These are phyloP conservation scores for Archaeoteleia sp. DNA, from an alignment of 2,888 invertebrate species.

Conservation along the genomic window DNA sequence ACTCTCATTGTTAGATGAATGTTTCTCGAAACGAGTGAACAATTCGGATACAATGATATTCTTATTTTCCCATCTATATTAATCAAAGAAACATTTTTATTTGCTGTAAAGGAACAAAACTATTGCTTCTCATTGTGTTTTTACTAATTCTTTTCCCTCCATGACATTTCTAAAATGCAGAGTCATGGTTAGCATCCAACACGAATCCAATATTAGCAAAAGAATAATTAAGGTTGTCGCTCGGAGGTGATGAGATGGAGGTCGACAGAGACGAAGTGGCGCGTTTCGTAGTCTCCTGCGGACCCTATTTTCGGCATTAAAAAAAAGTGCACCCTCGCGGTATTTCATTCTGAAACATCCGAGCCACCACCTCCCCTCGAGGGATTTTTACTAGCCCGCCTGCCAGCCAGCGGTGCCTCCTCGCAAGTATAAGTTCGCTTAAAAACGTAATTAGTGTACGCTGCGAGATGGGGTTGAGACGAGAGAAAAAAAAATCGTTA, in stretches of 20 bases:
- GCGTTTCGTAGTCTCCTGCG: slow-evolving; percentile 23
- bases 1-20: too few relatives aligned
- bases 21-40: too few relatives aligned
- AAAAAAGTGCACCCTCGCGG: slow-evolving; percentile 45
- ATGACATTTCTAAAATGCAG: too few relatives aligned
- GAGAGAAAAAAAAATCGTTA: slow-evolving; percentile 64
- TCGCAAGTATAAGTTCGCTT: slow-evolving; percentile 72
- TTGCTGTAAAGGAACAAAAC: too few relatives aligned
- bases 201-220: slow-evolving; percentile 12
- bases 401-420: slow-evolving; percentile 59
- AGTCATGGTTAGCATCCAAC: too few relatives aligned
- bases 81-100: too few relatives aligned
- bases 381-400: slow-evolving; percentile 35
- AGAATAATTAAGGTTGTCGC: slow-evolving; percentile 21
- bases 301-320: slow-evolving; percentile 37
- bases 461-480: slow-evolving; percentile 66
- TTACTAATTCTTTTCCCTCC: too few relatives aligned
- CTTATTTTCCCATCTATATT: too few relatives aligned
- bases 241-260: slow-evolving; percentile 32
- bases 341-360: slow-evolving; percentile 44
- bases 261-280: slow-evolving; percentile 42
- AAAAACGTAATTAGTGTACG: slow-evolving; percentile 73
- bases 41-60: too few relatives aligned
- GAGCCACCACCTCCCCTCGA: slow-evolving; percentile 37
- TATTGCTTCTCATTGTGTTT: too few relatives aligned